Conservation (phyloP, 2,888 invertebrate genomes). For the Lingula anatina region DNA sequence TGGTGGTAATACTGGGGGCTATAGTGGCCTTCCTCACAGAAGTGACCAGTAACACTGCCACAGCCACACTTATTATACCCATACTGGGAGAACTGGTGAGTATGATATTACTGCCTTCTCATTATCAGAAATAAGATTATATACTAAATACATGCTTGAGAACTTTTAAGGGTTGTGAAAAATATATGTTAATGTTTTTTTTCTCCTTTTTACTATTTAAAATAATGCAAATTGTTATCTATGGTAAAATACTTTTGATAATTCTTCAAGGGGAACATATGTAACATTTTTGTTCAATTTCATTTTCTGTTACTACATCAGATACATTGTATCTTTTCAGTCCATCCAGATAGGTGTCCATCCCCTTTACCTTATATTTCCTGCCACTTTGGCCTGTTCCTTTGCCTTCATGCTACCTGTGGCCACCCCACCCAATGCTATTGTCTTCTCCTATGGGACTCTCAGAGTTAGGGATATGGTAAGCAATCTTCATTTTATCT, state of each 20-base stretch:
- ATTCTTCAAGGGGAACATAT: too few species aligned
- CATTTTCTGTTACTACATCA: too few species aligned
- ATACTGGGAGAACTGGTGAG: slow-evolving; percentile 23
- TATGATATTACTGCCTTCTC: too few species aligned
- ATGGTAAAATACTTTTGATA: too few species aligned
- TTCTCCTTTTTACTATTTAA: too few species aligned
- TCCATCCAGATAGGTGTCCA: slow-evolving; percentile 68
- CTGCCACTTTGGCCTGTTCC: slow-evolving; percentile 81
- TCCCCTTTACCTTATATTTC: slow-evolving; percentile 84
- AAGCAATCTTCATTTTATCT: slow-evolving; percentile 8
- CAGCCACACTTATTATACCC: slow-evolving; percentile 20
- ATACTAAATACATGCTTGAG: too few species aligned
- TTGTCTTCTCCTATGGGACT: slow-evolving; percentile 65
- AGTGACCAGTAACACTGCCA: slow-evolving; percentile 28
- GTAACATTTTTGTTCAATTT: too few species aligned
- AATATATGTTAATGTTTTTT: too few species aligned
- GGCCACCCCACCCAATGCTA: slow-evolving; percentile 91
- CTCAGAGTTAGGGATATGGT: slow-evolving; percentile 51
- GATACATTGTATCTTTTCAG: too few species aligned
- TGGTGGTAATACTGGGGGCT: background rate
- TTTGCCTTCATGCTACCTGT: slow-evolving; percentile 89
- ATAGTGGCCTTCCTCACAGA: slow-evolving; percentile 22
- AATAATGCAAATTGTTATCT: too few species aligned
- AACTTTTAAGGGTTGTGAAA: too few species aligned
- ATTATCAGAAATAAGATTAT: too few species aligned